Evolutionary conservation across 2,888 invertebrate genomes (phyloP), one percentile per base, ranked within the genome.

Genomic region (Oscheius sp.): DNA sequence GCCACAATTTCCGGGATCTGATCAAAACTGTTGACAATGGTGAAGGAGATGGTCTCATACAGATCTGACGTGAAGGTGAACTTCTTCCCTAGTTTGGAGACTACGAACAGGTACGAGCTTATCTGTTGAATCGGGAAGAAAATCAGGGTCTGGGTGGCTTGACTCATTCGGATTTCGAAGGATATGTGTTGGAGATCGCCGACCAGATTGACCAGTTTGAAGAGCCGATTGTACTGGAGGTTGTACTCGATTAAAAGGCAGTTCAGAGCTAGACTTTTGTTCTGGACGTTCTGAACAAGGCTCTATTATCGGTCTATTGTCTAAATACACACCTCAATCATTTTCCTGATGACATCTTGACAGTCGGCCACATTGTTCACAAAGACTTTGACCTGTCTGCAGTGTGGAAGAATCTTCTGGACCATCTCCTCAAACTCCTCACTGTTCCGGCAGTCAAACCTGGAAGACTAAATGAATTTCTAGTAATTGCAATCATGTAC

Each of bases 191-290:
- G 11, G 0, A 63, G 48, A 21, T 50, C 48, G 2, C 48, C 29
- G 5, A 48, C 29, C 47, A 63, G 21, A 21, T 48, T n/a, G 21
- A 48, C n/a, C n/a, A 63, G 47, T 48, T 63, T 63, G 50, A 63
- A 63, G 13, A 63, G 21, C 13, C 63, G 47, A 2, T 63, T 63
- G 63, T 63, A 63, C 29, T 63, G 63, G n/a, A 47, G 29, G 29
- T 63, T 37, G 47, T 63, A 63, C 32, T 63, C 63, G 3, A 63
- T 21, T 0, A 48, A 2, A 2, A 63, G 63, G 29, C 13, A 63
- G 10, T 47, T n/a, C 29, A 63, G 9, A 21, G 4, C 5, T 2
- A 48, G 29, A 21, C n/a, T 21, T 9, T 48, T 29, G 29, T 3
- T 7, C 48, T 63, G 63, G n/a, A 48, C 29, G 10, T 47, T 4